A percentile compares a stretch with the other conserved stretches of the same genome.
Conservation (phyloP, 2,797 vertebrate species). For the Avahi laniger region DNA sequence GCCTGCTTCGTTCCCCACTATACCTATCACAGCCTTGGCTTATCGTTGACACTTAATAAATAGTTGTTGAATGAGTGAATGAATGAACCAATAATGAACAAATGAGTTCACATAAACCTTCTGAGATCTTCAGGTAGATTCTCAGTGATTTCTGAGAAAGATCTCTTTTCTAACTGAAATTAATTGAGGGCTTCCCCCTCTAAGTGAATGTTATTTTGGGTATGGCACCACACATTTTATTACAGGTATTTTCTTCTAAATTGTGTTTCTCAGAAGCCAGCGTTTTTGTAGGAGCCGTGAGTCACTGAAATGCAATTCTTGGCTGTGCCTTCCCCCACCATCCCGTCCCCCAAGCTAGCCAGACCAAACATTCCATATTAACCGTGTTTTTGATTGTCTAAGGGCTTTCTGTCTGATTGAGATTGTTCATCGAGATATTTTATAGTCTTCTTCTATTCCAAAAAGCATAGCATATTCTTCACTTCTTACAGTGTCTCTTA, state of each 20-base stretch:
- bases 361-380: conserved; percentile 70
- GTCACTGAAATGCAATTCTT: conserved; percentile 70
- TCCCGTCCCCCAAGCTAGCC: conserved; percentile 34
- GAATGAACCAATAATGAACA: background rate
- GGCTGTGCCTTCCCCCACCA: conserved; percentile 29
- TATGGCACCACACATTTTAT: conserved; percentile 32
- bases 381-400: conserved; percentile 58
- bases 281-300: conserved; percentile 62
- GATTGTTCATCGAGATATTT: conserved; percentile 54
- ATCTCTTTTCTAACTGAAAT: conserved; percentile 35
- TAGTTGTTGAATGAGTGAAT: background rate
- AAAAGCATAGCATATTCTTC: background rate
- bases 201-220: conserved; percentile 37
- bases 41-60: background rate
- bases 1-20: background rate
- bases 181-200: conserved; percentile 3
- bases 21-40: background rate
- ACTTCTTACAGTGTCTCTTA: background rate
- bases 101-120: background rate
- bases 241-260: conserved; percentile 65
- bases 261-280: conserved; percentile 66
- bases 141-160: background rate
- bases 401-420: conserved; percentile 53
- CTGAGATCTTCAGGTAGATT: background rate
- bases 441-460: background rate